Percentiles rank a stretch among this genome's conserved stretches.
Evolutionary conservation across 2,797 vertebrate genomes (phyloP).

Genomic region (Neoniphon sammara): DNA sequence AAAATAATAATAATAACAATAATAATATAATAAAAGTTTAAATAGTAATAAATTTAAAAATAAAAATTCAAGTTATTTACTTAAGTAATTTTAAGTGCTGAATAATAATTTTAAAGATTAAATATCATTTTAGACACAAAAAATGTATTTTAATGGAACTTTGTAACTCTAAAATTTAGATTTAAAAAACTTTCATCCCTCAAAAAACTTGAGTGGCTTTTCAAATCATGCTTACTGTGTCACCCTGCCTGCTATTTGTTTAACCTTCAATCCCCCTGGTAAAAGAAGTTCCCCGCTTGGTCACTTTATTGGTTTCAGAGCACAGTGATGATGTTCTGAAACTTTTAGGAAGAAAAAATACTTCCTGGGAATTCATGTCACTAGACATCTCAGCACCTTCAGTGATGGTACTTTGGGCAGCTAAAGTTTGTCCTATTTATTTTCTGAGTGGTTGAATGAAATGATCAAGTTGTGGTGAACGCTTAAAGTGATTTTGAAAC

Average conservation of each 20-base stretch:
- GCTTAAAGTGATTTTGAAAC: too few species aligned
- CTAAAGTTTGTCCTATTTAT: too few species aligned
- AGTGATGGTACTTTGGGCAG: neutral
- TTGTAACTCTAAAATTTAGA: too few species aligned
- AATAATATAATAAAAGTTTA: too few species aligned
- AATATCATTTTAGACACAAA: too few species aligned
- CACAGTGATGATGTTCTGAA: conserved; percentile 1
- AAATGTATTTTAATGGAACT: too few species aligned
- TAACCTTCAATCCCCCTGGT: neutral
- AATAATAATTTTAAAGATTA: neutral
- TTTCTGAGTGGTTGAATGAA: neutral
- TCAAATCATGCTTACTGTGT: neutral
- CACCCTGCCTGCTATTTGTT: neutral
- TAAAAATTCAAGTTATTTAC: too few species aligned
- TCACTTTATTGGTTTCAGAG: conserved; percentile 14
- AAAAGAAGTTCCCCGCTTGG: neutral
- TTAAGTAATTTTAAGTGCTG: neutral
- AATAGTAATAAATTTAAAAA: too few species aligned
- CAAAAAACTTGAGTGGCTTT: neutral
- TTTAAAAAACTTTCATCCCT: too few species aligned
- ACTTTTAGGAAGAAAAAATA: neutral
- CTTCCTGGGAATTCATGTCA: conserved; percentile 1
- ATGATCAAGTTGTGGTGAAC: neutral
- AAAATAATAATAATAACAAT: too few species aligned
- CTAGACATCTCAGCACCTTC: neutral